Base-by-base conservation (phyloP, 1,140 invertebrate genomes). In the Agrypnia vestita region DNA sequence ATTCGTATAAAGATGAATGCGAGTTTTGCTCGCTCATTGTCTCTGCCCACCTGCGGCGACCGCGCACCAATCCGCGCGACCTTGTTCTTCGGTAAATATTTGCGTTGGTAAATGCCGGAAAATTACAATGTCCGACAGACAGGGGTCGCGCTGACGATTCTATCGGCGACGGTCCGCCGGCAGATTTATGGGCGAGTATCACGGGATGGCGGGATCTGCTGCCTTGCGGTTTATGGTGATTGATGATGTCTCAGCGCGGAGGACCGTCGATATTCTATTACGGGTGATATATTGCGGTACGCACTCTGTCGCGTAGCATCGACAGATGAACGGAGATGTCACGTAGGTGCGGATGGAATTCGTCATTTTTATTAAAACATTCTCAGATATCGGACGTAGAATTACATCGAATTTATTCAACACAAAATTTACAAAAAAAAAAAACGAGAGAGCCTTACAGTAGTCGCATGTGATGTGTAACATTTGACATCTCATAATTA, bases 81-180 rank as follows among this genome's bases (percentile, higher is more conserved):
- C n/a, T n/a, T n/a, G n/a, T n/a, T n/a, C n/a, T n/a, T n/a, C n/a
- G n/a, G n/a, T 51, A 78, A 78, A 78, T 69, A 78, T 78, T 78
- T 69, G 76, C 62, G 19, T 13, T 59, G 56, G 55, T n/a, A 35
- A 76, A 51, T n/a, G 74, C 56, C 43, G 56, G 76, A 78, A 78
- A 78, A 78, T 78, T 78, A 71, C 69, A 49, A 19, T 69, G 44
- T 67, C 61, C 61, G 9, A 35, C 25, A 35, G 6, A 35, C 25
- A 35, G 25, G 25, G n/a, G n/a, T n/a, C n/a, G n/a, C n/a, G n/a
- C n/a, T 6, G 25, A 35, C 25, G 25, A 35, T 35, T 35, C 25
- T 6, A 6, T 6, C 25, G 25, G 3, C 49, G 8, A 15, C 49
- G 49, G 49, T 35, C n/a, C 46, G 44, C 35, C 19, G 44, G 44